Conservation (phyloP, 2,113 vertebrate species). For the Isurus oxyrinchus region DNA sequence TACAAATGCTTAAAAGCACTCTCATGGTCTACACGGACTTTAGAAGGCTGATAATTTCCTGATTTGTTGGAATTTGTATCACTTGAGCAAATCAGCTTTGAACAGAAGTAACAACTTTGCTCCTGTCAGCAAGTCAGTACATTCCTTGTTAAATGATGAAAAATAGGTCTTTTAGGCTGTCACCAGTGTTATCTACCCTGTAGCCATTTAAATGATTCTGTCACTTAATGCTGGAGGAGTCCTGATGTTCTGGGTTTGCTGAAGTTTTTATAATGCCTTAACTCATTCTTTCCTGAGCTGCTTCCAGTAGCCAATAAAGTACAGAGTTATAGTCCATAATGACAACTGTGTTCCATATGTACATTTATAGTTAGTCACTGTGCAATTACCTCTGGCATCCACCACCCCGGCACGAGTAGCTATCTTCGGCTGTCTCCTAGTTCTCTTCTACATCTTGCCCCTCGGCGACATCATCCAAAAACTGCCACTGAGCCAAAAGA, state of each 20-base stretch:
- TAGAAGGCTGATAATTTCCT: not conserved
- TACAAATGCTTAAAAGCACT: not conserved
- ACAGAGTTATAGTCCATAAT: not conserved
- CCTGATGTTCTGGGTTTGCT: not conserved
- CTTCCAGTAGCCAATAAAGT: not conserved
- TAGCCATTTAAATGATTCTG: conserved; percentile 27
- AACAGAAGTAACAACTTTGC: conserved; percentile 30
- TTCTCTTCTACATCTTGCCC: too few relatives aligned
- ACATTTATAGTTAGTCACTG: not conserved
- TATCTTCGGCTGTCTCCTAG: too few relatives aligned
- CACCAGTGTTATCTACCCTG: conserved; percentile 11
- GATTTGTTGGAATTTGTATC: conserved; percentile 12
- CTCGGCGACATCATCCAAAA: too few relatives aligned
- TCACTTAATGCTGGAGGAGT: not conserved
- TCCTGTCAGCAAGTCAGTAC: conserved; percentile 32
- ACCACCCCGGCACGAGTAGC: too few relatives aligned
- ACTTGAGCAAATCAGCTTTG: not conserved
- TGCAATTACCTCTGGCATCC: not conserved
- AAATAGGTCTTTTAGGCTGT: conserved; percentile 22
- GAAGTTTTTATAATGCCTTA: not conserved
- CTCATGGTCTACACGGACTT: not conserved
- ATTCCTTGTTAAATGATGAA: not conserved
- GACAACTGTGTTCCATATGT: not conserved
- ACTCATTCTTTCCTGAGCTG: not conserved
- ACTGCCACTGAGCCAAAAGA: too few relatives aligned